Evolutionary conservation across 2,888 invertebrate genomes (phyloP).

Genomic region (Trichopoda pennipes): DNA sequence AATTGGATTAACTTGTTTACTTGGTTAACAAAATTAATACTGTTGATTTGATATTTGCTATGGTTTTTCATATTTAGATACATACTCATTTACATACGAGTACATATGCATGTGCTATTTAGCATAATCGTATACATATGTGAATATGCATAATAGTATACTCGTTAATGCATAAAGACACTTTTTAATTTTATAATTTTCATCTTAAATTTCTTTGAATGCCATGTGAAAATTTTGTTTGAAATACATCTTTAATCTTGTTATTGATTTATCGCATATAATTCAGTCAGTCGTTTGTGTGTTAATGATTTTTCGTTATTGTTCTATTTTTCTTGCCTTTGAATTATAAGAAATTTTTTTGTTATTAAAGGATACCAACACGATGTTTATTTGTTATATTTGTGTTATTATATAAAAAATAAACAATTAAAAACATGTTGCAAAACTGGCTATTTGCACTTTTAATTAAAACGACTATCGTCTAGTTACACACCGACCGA

Average conservation of each 20-base stretch:
- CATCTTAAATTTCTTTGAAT: conserved; percentile 11
- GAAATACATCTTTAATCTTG: conserved; percentile 25
- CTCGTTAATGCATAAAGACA: neutral
- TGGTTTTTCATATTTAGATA: neutral
- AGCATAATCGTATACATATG: neutral
- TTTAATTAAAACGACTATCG: conserved; percentile 22
- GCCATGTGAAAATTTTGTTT: conserved; percentile 35
- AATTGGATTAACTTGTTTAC: conserved; percentile 28
- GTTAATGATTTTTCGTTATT: conserved; percentile 19
- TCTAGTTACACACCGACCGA: conserved; percentile 45
- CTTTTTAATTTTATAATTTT: conserved; percentile 3
- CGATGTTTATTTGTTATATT: neutral
- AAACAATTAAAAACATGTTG: conserved; percentile 23
- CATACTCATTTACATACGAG: neutral
- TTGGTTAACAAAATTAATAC: conserved; percentile 47
- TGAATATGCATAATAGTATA: neutral
- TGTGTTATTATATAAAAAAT: conserved; percentile 41
- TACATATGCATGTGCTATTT: neutral
- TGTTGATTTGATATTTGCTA: conserved; percentile 60
- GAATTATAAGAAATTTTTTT: neutral
- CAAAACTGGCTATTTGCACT: conserved; percentile 4
- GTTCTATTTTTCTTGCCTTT: neutral
- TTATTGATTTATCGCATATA: conserved; percentile 63
- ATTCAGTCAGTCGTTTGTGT: conserved; percentile 24
- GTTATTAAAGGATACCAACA: neutral